Evolutionary conservation across 2,888 invertebrate genomes (phyloP), one percentile per base, ranked within the genome.

Genomic region (Raillietiella orientalis): DNA sequence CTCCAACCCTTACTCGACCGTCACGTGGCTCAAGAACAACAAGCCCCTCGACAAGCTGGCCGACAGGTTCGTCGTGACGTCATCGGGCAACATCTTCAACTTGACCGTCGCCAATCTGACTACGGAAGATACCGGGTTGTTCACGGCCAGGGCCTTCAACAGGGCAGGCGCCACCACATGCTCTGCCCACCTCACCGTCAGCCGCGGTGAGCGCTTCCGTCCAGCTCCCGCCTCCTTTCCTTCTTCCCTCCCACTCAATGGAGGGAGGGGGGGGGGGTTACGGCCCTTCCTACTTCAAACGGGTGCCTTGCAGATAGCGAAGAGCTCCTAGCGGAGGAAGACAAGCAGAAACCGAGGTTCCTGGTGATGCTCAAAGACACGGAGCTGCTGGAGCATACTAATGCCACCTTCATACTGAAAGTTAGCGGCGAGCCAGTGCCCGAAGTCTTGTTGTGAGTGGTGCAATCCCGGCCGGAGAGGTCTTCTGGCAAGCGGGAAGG

Each of bases 11-110:
- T 5, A n/a, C n/a, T n/a, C n/a, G n/a, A 50, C 52, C 19, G 61
- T 79, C 32, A 61, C 60, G 9, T 82, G 79, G 79, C 45, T 79
- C 34, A 77, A 74, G 46, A 71, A 79, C 46, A 79, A 79, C 49
- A 65, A 64, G 45, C 65, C 69, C 0, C 42, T 79, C 21, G 67
- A 71, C 43, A 59, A 55, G 26, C 47, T 69, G 28, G 66, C 70
- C 33, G 70, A 71, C 41, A 56, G 72, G 10, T 61, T 71, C 26
- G 54, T 52, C 33, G 55, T 59, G 34, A 55, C 59, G 5, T 55
- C 34, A 16, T 50, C 55, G 13, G 58, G 58, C 29, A 58, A 56
- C 33, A 53, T 54, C 16, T 56, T 55, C 28, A 43, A 44, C 3
- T 66, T 66, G 44, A 63, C 60, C 29, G 51, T 87, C 35, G 58